Conservation (phyloP, 2,113 vertebrate genomes). For the Sylvia atricapilla region DNA sequence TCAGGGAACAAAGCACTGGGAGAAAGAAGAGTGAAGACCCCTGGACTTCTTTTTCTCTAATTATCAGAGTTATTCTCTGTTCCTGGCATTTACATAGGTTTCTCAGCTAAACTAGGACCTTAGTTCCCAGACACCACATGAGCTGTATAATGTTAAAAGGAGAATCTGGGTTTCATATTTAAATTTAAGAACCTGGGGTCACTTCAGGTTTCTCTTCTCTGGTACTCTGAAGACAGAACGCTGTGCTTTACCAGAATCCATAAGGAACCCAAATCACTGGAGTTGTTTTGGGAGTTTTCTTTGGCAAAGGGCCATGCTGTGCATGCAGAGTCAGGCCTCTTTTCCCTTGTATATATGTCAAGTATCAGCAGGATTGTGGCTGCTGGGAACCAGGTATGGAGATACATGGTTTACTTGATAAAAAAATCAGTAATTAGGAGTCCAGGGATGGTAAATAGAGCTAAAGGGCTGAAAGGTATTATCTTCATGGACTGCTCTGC, state of each 20-base stretch:
- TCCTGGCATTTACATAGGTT: background rate
- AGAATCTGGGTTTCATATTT: background rate
- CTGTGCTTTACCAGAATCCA: background rate
- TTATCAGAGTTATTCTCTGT: background rate
- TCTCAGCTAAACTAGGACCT: background rate
- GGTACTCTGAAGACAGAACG: background rate
- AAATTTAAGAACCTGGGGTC: background rate
- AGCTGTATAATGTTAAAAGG: background rate
- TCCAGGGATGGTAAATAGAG: background rate
- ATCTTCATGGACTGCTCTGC: background rate
- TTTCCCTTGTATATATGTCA: background rate
- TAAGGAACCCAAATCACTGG: background rate
- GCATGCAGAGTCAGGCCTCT: background rate
- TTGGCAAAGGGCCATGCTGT: background rate
- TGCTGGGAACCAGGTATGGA: background rate
- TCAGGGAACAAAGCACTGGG: background rate
- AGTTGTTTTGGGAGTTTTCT: background rate
- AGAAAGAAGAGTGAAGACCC: background rate
- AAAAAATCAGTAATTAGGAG: background rate
- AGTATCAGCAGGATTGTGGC: background rate
- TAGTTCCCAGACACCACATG: background rate
- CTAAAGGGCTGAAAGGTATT: background rate
- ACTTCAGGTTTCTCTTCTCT: background rate
- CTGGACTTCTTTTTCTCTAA: background rate
- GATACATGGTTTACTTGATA: background rate